Percentiles rank a stretch among this genome's conserved stretches.
phyloP scores from a whole-genome alignment of 2,888 invertebrate species.

The Diarsia brunnea region DNA sequence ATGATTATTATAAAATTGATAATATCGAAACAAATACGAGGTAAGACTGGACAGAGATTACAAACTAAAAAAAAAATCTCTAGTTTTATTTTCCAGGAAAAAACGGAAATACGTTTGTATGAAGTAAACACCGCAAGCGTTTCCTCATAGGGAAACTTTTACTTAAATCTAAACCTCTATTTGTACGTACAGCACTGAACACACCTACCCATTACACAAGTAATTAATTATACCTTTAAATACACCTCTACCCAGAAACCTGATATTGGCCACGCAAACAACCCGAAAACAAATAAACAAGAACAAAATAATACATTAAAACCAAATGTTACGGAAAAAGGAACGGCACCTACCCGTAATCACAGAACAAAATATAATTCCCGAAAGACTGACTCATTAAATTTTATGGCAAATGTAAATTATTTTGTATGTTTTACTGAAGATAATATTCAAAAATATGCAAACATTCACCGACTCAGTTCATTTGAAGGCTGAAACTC shows the following conservation, averaged over 20 bases:
- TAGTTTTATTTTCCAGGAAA: not conserved
- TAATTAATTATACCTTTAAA: conserved; percentile 18
- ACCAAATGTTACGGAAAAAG: conserved; percentile 35
- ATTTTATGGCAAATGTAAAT: conserved; percentile 62
- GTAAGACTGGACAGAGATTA: not conserved
- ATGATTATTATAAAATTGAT: not conserved
- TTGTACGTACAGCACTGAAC: not conserved
- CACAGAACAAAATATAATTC: conserved; percentile 48
- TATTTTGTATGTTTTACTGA: conserved; percentile 63
- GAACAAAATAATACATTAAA: conserved; percentile 41
- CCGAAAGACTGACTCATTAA: conserved; percentile 53
- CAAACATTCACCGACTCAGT: conserved; percentile 73
- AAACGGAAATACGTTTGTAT: not conserved
- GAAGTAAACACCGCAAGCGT: not conserved
- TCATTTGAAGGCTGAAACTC: conserved; percentile 75
- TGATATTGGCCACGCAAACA: conserved; percentile 24
- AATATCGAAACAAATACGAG: not conserved
- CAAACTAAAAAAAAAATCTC: not conserved
- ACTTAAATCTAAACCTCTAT: not conserved
- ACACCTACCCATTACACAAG: not conserved
- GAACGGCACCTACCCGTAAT: conserved; percentile 44
- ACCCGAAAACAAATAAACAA: conserved; percentile 23
- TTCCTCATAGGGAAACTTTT: not conserved
- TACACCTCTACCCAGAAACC: conserved; percentile 12
- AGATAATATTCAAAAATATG: conserved; percentile 72